Base-by-base conservation (phyloP, 2,888 invertebrate genomes). In the Marasmarcha lunaedactyla region DNA sequence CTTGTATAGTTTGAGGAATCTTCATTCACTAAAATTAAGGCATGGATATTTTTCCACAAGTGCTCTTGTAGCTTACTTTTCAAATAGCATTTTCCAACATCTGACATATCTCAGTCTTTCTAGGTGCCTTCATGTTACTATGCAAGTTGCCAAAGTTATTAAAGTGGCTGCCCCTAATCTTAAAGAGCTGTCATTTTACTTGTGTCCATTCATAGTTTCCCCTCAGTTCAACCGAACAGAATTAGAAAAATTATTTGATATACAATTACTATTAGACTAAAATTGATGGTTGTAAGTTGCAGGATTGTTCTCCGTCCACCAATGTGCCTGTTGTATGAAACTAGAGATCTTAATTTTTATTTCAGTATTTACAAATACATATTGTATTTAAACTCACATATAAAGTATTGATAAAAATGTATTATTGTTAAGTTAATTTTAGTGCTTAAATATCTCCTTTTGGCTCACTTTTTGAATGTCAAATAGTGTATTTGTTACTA, bases 21-120 rank as follows among this genome's bases (percentile, higher is more conserved):
- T 84, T 46, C 71, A 73, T 47, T 84, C 84, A 42, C 55, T 84
- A 11, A 84, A 84, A 54, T 55, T 84, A 47, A 71, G 84, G 11
- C 84, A 84, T 54, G 83, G 83, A n/a, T 84, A 83, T 56, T 84
- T 84, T 53, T 84, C 84, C 20, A 74, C 78, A 14, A 68, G 64
- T 57, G 83, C 84, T 41, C 65, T 84, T 43, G 65, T 83, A 42
- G 70, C 71, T 54, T 84, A 77, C 62, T 84, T 84, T 52, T 71
- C 79, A 2, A 78, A 79, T 48, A 81, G 79, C 45, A 71, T 62
- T 51, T 84, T 84, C 63, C 79, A 71, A 51, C 58, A 74, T 42
- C 51, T 84, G 42, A 81, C 76, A 13, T 81, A 78, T 51, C 55
- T 84, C 38, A 84, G 84, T 52, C 63, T 84, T 35, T 84, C 84